phyloP scores from a whole-genome alignment of 2,888 invertebrate genomes.

The Gnatocerus cornutus region DNA sequence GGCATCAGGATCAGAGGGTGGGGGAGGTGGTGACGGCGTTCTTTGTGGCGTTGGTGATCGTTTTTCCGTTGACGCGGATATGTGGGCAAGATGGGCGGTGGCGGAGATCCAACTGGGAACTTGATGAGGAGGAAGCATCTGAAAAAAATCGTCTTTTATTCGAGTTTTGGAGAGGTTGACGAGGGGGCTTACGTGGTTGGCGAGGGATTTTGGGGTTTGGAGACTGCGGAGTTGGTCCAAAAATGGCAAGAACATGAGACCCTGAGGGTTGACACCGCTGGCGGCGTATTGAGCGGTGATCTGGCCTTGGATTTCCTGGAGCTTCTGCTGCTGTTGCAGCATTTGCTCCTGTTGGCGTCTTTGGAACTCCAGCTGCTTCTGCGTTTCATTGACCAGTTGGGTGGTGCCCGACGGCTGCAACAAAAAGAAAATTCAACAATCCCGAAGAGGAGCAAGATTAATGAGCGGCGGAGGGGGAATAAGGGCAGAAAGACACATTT shows the following conservation, averaged over 20 bases:
- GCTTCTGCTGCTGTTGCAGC: slow-evolving; percentile 74
- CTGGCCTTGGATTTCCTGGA: slow-evolving; percentile 75
- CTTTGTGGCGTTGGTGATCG: slow-evolving; percentile 65
- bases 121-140: slow-evolving; percentile 75
- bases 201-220: slow-evolving; percentile 66
- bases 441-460: not conserved
- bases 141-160: no score
- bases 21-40: slow-evolving; percentile 67
- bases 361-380: slow-evolving; percentile 82
- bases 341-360: slow-evolving; percentile 77
- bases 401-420: slow-evolving; percentile 57
- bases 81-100: slow-evolving; percentile 82
- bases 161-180: not conserved
- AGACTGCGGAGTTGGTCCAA: slow-evolving; percentile 76
- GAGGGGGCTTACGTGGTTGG: slow-evolving; percentile 67
- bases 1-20: slow-evolving; percentile 80
- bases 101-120: slow-evolving; percentile 78
- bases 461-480: slow-evolving; percentile 23
- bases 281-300: slow-evolving; percentile 73
- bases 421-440: no score
- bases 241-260: slow-evolving; percentile 81
- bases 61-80: slow-evolving; percentile 73
- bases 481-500: slow-evolving; percentile 52
- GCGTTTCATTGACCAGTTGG: slow-evolving; percentile 73
- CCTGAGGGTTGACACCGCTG: slow-evolving; percentile 73